Evolutionary conservation across 2,888 invertebrate species (phyloP).

Genomic region (Didymodactylos carnosus): DNA sequence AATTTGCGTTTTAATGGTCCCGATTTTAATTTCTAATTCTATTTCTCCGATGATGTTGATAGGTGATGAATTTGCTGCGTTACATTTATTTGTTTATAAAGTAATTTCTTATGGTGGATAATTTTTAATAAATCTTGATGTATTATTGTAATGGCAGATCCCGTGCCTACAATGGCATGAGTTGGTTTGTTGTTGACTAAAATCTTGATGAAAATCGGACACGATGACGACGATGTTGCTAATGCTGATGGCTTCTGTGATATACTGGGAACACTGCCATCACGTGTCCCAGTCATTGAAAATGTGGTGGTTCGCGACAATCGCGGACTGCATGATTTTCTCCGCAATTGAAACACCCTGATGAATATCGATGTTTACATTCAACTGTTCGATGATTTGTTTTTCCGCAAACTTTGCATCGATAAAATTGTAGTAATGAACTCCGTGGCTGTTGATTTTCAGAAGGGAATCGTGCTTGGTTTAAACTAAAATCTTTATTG

Average conservation of each 20-base stretch:
- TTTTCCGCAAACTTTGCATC: not conserved
- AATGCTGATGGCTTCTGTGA: not conserved
- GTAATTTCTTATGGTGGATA: not conserved
- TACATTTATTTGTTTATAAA: too few species aligned
- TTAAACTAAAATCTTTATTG: too few species aligned
- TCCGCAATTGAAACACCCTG: not conserved
- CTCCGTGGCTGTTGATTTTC: too few species aligned
- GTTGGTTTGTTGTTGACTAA: not conserved
- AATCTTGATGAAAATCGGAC: not conserved
- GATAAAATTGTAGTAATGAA: too few species aligned
- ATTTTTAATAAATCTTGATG: not conserved
- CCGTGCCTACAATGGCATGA: not conserved
- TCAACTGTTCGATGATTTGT: not conserved
- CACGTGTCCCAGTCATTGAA: not conserved
- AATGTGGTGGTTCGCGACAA: not conserved
- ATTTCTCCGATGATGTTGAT: not conserved
- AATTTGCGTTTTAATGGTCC: not conserved
- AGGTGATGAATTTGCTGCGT: not conserved
- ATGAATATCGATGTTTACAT: not conserved
- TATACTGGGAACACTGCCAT: not conserved
- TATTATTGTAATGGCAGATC: not conserved
- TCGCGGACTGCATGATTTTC: not conserved
- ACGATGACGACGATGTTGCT: too few species aligned
- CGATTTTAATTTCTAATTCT: not conserved
- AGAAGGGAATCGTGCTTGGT: too few species aligned